Percentiles rank a stretch among this genome's conserved stretches.
phyloP scores from a whole-genome alignment of 2,888 invertebrate genomes.

The Muschampia staudingeri region DNA sequence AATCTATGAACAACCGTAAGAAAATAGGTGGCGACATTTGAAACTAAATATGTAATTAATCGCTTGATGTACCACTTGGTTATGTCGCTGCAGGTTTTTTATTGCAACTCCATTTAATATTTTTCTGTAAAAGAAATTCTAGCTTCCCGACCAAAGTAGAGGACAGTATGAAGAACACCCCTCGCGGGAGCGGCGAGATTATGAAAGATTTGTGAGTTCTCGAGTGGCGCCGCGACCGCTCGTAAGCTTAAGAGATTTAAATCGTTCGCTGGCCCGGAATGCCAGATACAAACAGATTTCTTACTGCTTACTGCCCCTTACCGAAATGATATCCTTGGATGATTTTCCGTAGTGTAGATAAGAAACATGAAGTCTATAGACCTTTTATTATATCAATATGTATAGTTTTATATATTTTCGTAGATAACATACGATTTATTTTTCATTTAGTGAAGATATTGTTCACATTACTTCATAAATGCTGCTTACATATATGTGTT shows the following conservation, averaged over 20 bases:
- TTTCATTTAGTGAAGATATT: too few species aligned
- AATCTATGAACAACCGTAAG: too few species aligned
- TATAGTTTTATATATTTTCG: too few species aligned
- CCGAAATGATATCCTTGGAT: constrained; percentile 75
- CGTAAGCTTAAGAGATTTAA: constrained; percentile 91
- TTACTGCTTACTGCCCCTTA: constrained; percentile 82
- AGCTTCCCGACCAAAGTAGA: constrained; percentile 40
- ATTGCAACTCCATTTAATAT: constrained; percentile 13
- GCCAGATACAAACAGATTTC: constrained; percentile 90
- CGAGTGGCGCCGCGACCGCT: constrained; percentile 86
- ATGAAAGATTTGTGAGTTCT: constrained; percentile 91
- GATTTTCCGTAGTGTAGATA: constrained; percentile 9
- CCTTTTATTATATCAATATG: neutral
- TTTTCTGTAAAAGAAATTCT: constrained; percentile 37
- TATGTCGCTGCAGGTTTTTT: neutral
- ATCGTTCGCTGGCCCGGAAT: constrained; percentile 90
- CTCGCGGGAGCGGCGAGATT: constrained; percentile 87
- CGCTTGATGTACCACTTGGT: neutral
- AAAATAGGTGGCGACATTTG: too few species aligned
- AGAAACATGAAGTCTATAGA: neutral
- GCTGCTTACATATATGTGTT: too few species aligned
- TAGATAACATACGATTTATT: neutral
- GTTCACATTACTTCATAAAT: too few species aligned
- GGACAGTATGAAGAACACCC: constrained; percentile 87
- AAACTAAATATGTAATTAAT: too few species aligned